Conservation (phyloP, 2,797 vertebrate genomes). For the Remorina albescens region DNA sequence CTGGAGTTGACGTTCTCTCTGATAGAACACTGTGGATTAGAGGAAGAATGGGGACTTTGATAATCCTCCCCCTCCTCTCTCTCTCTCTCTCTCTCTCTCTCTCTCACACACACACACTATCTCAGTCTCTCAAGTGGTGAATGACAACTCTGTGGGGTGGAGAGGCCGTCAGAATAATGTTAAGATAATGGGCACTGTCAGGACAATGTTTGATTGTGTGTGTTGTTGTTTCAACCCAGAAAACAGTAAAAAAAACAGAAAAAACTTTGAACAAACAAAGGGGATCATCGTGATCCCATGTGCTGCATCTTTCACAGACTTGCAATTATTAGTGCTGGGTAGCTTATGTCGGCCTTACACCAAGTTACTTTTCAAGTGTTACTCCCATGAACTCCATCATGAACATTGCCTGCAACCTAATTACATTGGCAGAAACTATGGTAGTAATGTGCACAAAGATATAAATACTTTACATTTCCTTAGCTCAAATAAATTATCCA, state of each 20-base stretch:
- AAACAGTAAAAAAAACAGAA: neutral
- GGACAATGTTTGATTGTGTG: constrained; percentile 2
- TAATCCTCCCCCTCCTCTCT: constrained; percentile 37
- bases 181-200: constrained; percentile 1
- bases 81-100: neutral
- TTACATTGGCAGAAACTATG: too few species aligned
- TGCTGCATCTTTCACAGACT: neutral
- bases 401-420: too few species aligned
- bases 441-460: too few species aligned
- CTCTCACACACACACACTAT: neutral
- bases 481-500: too few species aligned
- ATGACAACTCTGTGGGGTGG: constrained; percentile 23
- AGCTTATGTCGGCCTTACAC: neutral
- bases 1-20: constrained; percentile 31
- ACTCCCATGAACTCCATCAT: too few species aligned
- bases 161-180: constrained; percentile 23
- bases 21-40: constrained; percentile 57
- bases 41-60: constrained; percentile 45
- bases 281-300: neutral
- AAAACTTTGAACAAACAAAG: neutral
- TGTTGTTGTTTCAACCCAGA: neutral
- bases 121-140: constrained; percentile 5
- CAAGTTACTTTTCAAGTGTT: neutral
- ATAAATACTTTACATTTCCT: too few species aligned
- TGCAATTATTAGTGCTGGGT: neutral